phyloP scores from a whole-genome alignment of 2,888 invertebrate species.

The Apodemia zela region DNA sequence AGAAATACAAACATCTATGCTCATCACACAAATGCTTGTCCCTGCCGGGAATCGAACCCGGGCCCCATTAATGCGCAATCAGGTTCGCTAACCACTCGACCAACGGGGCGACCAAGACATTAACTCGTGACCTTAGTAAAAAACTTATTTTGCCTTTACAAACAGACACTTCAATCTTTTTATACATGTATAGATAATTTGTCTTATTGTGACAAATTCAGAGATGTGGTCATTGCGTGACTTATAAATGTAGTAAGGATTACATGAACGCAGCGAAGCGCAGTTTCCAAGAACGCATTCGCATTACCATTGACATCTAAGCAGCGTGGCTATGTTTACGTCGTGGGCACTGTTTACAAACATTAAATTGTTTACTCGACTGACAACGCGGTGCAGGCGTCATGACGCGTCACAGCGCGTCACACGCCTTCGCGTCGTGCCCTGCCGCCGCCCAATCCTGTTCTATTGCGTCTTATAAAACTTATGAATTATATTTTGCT shows the following conservation, averaged over 20 bases:
- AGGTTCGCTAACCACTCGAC: no score
- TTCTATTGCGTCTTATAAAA: constrained; percentile 53
- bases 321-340: constrained; percentile 68
- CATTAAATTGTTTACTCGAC: constrained; percentile 65
- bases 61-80: no score
- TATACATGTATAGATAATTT: no score
- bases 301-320: constrained; percentile 54
- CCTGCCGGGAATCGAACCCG: no score
- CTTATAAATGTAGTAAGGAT: neutral
- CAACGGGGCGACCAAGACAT: no score
- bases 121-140: no score
- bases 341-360: constrained; percentile 67
- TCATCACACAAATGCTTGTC: no score
- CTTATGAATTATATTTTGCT: constrained; percentile 22
- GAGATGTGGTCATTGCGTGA: neutral
- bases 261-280: neutral
- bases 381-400: constrained; percentile 46
- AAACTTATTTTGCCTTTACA: no score
- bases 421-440: constrained; percentile 32
- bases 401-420: constrained; percentile 42
- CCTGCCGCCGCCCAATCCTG: constrained; percentile 48
- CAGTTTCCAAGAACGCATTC: constrained; percentile 30
- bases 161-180: no score
- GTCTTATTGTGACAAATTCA: no score
- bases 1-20: no score